These are phyloP conservation scores for Metallyticus violacea DNA, from an alignment of 2,888 invertebrate species.

Conservation along the genomic window DNA sequence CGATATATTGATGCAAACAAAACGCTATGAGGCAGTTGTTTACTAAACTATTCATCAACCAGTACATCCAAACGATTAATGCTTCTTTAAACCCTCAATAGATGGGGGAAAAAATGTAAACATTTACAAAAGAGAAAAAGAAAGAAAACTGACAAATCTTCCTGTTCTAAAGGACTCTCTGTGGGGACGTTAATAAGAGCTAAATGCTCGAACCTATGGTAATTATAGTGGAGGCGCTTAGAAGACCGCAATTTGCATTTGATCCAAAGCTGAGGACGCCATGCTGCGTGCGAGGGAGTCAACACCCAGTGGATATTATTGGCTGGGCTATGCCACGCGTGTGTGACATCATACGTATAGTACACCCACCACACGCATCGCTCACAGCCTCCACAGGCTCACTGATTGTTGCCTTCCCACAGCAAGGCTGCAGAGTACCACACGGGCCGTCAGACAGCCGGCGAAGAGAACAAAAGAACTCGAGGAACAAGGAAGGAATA, in stretches of 20 bases:
- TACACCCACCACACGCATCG: background rate
- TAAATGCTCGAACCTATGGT: background rate
- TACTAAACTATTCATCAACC: too few species aligned
- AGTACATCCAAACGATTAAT: too few species aligned
- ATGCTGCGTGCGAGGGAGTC: background rate
- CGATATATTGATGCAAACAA: too few species aligned
- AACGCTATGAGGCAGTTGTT: too few species aligned
- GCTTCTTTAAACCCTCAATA: too few species aligned
- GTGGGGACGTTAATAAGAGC: background rate
- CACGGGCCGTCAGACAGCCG: too few species aligned
- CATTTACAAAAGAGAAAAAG: too few species aligned
- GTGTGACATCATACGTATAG: background rate
- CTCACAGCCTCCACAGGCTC: background rate
- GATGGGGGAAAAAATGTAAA: too few species aligned
- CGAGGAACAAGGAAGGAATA: too few species aligned
- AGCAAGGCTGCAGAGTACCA: too few species aligned
- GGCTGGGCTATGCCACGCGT: background rate
- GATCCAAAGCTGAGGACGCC: background rate
- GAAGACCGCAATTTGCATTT: background rate
- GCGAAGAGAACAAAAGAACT: too few species aligned
- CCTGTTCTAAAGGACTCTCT: background rate
- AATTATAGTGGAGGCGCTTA: background rate
- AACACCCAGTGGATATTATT: background rate
- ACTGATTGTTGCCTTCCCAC: background rate
- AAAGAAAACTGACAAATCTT: too few species aligned